These are phyloP conservation scores for Amphipoea lucens DNA, from an alignment of 2,888 invertebrate genomes.

Conservation along the genomic window DNA sequence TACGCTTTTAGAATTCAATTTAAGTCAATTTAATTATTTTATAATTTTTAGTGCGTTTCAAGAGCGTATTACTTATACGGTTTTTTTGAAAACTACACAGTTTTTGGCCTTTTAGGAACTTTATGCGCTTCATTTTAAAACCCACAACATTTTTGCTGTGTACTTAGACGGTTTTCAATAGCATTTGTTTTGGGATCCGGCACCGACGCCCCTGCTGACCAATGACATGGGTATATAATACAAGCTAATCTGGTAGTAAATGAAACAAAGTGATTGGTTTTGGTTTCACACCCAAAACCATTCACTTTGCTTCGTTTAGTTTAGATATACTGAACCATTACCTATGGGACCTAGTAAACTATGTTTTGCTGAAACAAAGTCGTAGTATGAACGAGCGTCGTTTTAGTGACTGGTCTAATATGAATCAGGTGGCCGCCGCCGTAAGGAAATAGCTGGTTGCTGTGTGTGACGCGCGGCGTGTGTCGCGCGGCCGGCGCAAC, in stretches of 20 bases:
- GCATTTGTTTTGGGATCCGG: not conserved
- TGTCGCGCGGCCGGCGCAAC: not conserved
- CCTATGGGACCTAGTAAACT: not conserved
- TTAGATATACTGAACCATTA: not conserved
- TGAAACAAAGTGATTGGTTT: not conserved
- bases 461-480: not conserved
- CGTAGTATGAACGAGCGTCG: not conserved
- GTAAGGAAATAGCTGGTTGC: not conserved
- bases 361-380: not conserved
- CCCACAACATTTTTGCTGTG: not conserved
- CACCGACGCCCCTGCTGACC: not conserved
- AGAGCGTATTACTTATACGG: too few relatives aligned
- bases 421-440: not conserved
- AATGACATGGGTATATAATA: not conserved
- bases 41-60: too few relatives aligned
- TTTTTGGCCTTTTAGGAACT: not conserved
- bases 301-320: not conserved
- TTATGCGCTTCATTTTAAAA: not conserved
- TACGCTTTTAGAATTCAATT: too few relatives aligned
- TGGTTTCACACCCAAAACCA: too few relatives aligned
- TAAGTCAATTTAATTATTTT: too few relatives aligned
- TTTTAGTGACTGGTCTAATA: not conserved
- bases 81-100: too few relatives aligned
- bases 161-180: not conserved
- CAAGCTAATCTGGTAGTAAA: not conserved